Evolutionary conservation across 2,113 vertebrate species (phyloP), one percentile per base, ranked within the genome.

Genomic region (Brienomyrus longianalis): DNA sequence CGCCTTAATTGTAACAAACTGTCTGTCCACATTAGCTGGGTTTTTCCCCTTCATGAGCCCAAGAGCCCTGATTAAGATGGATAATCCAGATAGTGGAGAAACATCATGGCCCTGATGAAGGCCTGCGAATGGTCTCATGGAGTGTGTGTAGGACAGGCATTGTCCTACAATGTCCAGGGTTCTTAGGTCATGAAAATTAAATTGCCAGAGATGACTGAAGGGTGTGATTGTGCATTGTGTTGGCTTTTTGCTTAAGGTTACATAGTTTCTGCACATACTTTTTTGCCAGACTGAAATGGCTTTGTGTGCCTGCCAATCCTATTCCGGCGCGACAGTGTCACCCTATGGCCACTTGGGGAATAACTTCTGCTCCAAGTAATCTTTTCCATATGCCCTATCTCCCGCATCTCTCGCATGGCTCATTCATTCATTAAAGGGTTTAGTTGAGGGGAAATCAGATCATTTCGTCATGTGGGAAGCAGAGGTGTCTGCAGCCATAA

Each of bases 281-380:
- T 15, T 51, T 86, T 27, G 15, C 11, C 90, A 70, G 83, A 88
- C 86, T 88, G 87, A 77, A 89, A 31, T 17, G 88, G 45, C 59
- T 45, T n/a, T 51, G 83, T 84, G 88, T 91, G 62, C 0, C 0
- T 89, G 74, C 86, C n/a, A 91, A 85, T 56, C 21, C 87, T 83
- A 86, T 89, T 86, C 92, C 90, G 92, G 92, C 93, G 90, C 90
- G 92, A 89, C 92, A 95, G 91, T 91, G 95, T 94, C 95, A 92
- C 93, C 95, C 89, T 50, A 93, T 95, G 95, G 94, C 90, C 51
- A 56, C 31, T 89, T 86, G 9, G 39, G 90, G 89, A 83, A 89
- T 88, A 92, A 91, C 51, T 52, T 93, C 90, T 48, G 43, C 45
- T 89, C 80, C 47, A 6, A 43, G 6, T 93, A 92, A 93, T 93